Conservation (phyloP, 2,888 invertebrate genomes). For the Neoascia interrupta region DNA sequence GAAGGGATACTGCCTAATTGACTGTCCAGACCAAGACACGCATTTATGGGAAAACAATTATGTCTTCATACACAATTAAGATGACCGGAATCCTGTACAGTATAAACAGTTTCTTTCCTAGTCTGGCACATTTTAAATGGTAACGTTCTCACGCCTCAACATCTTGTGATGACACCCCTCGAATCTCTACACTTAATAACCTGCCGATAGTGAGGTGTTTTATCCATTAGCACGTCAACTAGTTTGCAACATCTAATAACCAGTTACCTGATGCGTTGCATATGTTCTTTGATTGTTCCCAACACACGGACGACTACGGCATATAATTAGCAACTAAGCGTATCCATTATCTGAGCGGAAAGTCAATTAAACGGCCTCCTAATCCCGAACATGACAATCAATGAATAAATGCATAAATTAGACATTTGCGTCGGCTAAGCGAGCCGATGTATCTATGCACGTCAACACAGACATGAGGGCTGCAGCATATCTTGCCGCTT, state of each 20-base stretch:
- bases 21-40: too few relatives aligned
- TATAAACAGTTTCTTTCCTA: too few relatives aligned
- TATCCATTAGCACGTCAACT: conserved; percentile 58
- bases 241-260: conserved; percentile 22
- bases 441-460: conserved; percentile 14
- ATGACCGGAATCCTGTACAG: too few relatives aligned
- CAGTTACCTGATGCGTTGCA: conserved; percentile 18
- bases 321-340: conserved; percentile 49
- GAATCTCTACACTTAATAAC: conserved; percentile 34
- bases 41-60: too few relatives aligned
- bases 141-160: too few relatives aligned
- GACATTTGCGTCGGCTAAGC: conserved; percentile 63
- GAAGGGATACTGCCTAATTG: too few relatives aligned
- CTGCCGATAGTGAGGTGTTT: conserved; percentile 38
- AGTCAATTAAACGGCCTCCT: conserved; percentile 66
- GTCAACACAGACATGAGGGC: conserved; percentile 43
- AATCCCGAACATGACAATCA: conserved; percentile 69
- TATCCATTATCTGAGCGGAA: conserved; percentile 51
- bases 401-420: conserved; percentile 69
- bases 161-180: too few relatives aligned
- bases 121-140: too few relatives aligned
- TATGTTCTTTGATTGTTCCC: background rate
- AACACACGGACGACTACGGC: conserved; percentile 4
- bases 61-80: too few relatives aligned
- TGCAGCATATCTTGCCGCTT: conserved; percentile 46